Evolutionary conservation across 2,797 vertebrate genomes (phyloP).

Genomic region (Rhinichthys osculus): DNA sequence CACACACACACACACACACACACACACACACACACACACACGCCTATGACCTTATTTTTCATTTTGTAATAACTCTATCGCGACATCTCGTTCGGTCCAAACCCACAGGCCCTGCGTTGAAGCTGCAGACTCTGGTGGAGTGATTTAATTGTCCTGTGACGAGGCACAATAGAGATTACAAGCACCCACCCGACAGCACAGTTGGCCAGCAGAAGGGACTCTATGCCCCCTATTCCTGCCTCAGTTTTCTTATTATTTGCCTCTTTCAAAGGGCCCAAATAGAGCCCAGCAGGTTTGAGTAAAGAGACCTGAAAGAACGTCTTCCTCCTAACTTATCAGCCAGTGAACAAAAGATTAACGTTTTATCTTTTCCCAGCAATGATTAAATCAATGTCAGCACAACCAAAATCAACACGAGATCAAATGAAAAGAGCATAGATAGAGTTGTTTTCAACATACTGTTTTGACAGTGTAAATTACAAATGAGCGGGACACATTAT

Average conservation of each 20-base stretch:
- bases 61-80: neutral
- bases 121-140: slow-evolving; percentile 72
- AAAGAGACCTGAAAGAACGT: slow-evolving; percentile 82
- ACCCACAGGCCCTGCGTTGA: neutral
- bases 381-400: slow-evolving; percentile 28
- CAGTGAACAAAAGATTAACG: slow-evolving; percentile 19
- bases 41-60: neutral
- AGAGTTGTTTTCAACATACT: neutral
- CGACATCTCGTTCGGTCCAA: neutral
- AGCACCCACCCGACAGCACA: slow-evolving; percentile 82
- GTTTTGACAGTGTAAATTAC: neutral
- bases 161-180: slow-evolving; percentile 83
- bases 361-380: slow-evolving; percentile 21
- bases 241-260: slow-evolving; percentile 80
- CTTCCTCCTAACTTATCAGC: slow-evolving; percentile 41
- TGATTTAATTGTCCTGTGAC: slow-evolving; percentile 85
- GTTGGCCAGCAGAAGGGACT: slow-evolving; percentile 79
- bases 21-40: neutral
- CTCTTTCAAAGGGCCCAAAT: slow-evolving; percentile 86
- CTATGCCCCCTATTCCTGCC: slow-evolving; percentile 77
- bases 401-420: slow-evolving; percentile 2
- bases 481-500: neutral
- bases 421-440: neutral
- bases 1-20: too few relatives aligned
- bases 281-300: slow-evolving; percentile 85